Evolutionary conservation across 2,797 vertebrate genomes (phyloP).

Genomic region (Tinamus major): DNA sequence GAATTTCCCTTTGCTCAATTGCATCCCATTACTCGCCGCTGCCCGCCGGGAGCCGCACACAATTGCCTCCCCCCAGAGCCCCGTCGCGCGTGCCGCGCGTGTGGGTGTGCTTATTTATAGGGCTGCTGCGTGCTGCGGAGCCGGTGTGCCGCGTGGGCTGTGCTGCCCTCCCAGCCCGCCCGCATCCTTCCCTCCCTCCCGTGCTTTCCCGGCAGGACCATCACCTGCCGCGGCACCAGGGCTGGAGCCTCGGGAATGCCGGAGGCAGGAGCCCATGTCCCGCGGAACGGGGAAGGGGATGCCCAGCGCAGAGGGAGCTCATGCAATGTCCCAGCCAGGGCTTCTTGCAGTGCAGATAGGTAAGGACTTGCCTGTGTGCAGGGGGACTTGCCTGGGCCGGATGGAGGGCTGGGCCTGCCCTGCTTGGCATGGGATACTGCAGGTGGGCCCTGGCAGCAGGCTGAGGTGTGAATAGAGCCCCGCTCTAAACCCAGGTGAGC

Average conservation of each 20-base stretch:
- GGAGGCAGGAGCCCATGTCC: neutral
- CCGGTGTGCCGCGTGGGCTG: neutral
- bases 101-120: slow-evolving; percentile 51
- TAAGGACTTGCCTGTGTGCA: neutral
- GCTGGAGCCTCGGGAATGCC: neutral
- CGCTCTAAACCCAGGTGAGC: neutral
- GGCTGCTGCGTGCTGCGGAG: neutral
- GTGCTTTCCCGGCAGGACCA: rapidly evolving
- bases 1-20: neutral
- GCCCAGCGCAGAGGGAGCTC: neutral
- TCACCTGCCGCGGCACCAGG: rapidly evolving
- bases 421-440: neutral
- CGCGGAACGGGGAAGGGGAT: neutral
- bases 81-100: neutral
- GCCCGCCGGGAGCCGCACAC: rapidly evolving
- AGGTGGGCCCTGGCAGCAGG: neutral
- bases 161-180: rapidly evolving
- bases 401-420: neutral
- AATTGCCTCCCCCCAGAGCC: neutral
- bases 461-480: neutral
- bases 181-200: neutral
- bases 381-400: neutral
- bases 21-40: neutral
- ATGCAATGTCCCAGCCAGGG: neutral
- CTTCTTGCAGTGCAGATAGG: neutral